These are phyloP conservation scores for Aplocera efformata DNA, from an alignment of 2,888 invertebrate genomes.

Conservation along the genomic window DNA sequence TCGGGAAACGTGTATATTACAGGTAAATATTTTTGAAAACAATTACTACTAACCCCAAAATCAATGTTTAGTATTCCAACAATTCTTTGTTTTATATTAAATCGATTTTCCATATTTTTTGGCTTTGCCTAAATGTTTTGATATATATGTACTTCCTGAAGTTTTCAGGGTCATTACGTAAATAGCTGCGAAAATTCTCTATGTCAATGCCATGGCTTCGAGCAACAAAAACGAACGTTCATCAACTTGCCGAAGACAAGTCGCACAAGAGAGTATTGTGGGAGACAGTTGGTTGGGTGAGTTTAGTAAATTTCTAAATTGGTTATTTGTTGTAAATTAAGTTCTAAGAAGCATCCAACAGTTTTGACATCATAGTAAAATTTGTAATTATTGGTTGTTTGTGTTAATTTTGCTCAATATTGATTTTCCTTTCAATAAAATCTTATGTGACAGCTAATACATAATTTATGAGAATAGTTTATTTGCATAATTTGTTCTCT, in stretches of 20 bases:
- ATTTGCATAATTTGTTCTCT: conserved; percentile 41
- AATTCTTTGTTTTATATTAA: no score
- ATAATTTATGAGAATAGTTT: conserved; percentile 13
- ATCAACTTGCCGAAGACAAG: conserved; percentile 60
- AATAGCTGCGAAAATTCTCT: conserved; percentile 54
- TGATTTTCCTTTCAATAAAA: no score
- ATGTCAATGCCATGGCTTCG: conserved; percentile 55
- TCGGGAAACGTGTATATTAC: conserved; percentile 37
- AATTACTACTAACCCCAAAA: no score
- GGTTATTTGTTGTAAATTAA: no score
- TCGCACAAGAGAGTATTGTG: conserved; percentile 84
- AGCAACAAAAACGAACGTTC: conserved; percentile 55
- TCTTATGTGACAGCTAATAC: conserved; percentile 1
- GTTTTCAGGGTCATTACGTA: conserved; percentile 78
- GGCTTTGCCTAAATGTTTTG: conserved; percentile 2
- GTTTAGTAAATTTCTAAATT: conserved; percentile 33
- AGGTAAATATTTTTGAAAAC: conserved; percentile 34
- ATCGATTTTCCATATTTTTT: no score
- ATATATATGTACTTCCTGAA: conserved; percentile 40
- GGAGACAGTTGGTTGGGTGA: conserved; percentile 88
- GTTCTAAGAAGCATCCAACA: no score
- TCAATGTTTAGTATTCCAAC: no score
- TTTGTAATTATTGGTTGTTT: no score
- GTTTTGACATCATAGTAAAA: no score
- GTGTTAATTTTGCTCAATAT: no score